phyloP scores from a whole-genome alignment of 2,113 vertebrate genomes.

The Elanoides forficatus region DNA sequence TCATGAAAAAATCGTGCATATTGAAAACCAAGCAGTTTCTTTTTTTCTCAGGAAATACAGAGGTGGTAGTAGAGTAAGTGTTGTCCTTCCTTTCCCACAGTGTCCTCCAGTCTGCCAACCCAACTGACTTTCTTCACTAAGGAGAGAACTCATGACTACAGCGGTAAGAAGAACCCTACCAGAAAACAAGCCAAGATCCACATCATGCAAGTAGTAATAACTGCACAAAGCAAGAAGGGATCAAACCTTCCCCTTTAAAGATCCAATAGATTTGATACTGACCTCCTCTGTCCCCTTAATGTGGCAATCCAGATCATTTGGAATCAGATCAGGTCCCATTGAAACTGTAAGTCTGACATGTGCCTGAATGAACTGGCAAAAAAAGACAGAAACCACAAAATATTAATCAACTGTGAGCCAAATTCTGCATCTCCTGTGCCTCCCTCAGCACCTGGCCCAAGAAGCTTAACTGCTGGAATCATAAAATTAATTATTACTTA shows the following conservation, averaged over 20 bases:
- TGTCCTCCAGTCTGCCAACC: background rate
- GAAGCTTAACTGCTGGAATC: background rate
- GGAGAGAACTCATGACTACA: background rate
- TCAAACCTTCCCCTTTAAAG: background rate
- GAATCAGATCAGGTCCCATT: background rate
- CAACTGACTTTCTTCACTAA: background rate
- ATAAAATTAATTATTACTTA: conserved; percentile 39
- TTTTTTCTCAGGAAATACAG: background rate
- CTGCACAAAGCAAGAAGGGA: background rate
- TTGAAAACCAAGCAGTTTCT: background rate
- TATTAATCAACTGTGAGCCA: background rate
- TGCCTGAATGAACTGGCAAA: background rate
- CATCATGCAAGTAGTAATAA: background rate
- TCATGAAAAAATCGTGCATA: background rate
- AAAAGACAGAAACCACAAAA: background rate
- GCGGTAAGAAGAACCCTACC: background rate
- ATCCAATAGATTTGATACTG: background rate
- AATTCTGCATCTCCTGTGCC: background rate
- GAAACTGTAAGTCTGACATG: background rate
- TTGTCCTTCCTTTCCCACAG: background rate
- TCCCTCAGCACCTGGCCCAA: background rate
- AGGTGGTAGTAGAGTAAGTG: background rate
- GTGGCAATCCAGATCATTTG: background rate
- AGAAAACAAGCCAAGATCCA: background rate
- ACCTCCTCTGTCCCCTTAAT: background rate